These are phyloP conservation scores for Gonatopus flavifemur DNA, from an alignment of 1,140 invertebrate genomes.

Conservation along the genomic window DNA sequence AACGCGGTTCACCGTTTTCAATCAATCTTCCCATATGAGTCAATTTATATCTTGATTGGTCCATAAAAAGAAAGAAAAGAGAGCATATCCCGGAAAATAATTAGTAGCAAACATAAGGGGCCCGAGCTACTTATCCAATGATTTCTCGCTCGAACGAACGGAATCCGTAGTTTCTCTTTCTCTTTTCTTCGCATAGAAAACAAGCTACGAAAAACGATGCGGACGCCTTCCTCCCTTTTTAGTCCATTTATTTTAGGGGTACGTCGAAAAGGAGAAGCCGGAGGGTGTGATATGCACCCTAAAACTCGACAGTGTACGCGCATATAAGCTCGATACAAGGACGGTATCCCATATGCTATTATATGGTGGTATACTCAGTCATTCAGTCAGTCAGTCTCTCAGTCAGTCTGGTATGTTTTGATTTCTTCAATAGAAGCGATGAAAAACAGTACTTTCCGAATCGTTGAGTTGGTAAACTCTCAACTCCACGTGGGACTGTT, in stretches of 20 bases:
- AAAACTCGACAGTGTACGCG: no score
- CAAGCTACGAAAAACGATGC: no score
- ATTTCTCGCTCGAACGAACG: slow-evolving; percentile 51
- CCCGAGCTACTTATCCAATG: slow-evolving; percentile 46
- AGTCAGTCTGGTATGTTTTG: no score
- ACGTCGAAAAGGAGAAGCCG: slow-evolving; percentile 40
- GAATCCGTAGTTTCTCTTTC: no score
- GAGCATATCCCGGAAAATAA: slow-evolving; percentile 43
- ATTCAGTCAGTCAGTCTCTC: no score
- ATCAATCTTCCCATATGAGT: no score
- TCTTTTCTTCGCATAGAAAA: no score
- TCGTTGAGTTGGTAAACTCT: no score
- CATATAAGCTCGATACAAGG: no score
- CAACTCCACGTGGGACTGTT: no score
- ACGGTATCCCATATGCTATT: slow-evolving; percentile 53
- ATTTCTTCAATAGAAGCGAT: slow-evolving; percentile 54
- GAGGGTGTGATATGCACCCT: slow-evolving; percentile 54
- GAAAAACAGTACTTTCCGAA: slow-evolving; percentile 26
- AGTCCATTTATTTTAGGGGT: slow-evolving; percentile 54
- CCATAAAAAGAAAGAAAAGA: background rate
- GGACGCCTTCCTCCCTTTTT: slow-evolving; percentile 29
- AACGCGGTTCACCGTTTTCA: no score
- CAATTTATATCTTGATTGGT: no score
- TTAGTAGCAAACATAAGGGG: slow-evolving; percentile 52
- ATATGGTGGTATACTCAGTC: slow-evolving; percentile 28